Evolutionary conservation across 2,888 invertebrate genomes (phyloP), one percentile per base, ranked within the genome.

Genomic region (Dioctria rufipes): DNA sequence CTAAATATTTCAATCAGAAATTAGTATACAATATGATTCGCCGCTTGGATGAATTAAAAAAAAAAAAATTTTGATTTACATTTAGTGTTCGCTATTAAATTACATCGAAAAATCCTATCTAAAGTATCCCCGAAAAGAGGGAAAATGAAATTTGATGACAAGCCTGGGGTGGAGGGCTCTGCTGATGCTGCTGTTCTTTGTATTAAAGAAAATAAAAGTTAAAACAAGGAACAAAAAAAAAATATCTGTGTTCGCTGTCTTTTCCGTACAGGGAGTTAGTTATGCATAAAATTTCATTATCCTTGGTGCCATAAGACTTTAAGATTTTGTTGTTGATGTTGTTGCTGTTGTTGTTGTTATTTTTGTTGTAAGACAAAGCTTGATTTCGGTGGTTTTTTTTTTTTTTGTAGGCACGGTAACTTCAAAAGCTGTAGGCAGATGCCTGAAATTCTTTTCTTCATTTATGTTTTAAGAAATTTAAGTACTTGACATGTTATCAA

Each of bases 261-360:
- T 25, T 25, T 25, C n/a, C 58, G 40, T n/a, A 42, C 42, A 58
- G n/a, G 60, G 42, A 75, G 51, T 77, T 63, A 77, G 77, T 77
- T 77, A 77, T 77, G 63, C 77, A 63, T 77, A 77, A 77, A 77
- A 77, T 77, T 63, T 60, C 63, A 77, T 77, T 77, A 77, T 63
- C 77, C 77, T 75, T 75, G 75, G 46, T 75, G 75, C 42, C 43
- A 61, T 61, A 61, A 43, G 61, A 43, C 43, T n/a, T n/a, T 61
- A 61, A 43, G 25, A 25, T 25, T 25, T 25, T 25, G 25, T 25
- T 25, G 25, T 25, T 25, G 25, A 25, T 25, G 25, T 25, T 25
- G 25, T 25, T 25, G 25, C 2, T 25, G 1, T 25, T 25, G 25
- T 25, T 25, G 1, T 25, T 25, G n/a, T 9, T 49, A 63, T 77